Evolutionary conservation across 1,140 invertebrate species (phyloP), one percentile per base, ranked within the genome.

Genomic region (Tyrophagus putrescentiae): DNA sequence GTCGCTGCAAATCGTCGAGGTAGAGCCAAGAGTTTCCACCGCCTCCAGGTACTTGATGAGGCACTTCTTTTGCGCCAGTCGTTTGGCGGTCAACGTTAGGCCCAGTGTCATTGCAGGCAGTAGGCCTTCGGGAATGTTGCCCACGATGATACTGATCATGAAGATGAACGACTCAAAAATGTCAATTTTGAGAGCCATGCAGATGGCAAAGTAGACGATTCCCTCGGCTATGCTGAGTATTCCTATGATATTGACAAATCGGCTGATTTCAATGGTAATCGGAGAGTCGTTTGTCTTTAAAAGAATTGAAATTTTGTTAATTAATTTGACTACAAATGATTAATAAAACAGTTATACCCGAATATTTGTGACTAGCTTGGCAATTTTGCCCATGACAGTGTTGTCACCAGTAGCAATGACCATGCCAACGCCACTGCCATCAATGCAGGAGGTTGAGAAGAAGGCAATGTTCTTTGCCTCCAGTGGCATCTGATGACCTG

Each of bases 361-460:
- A 68, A 97, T 76, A 67, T 90, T 89, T 53, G 92, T 94, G 23
- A 92, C 90, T 62, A 97, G 75, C 70, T 92, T 92, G 68, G 93
- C 93, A 75, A 97, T 97, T 71, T 91, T 81, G 67, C 93, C 93
- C 90, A 97, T 96, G 11, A 93, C 90, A 64, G 94, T 98, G 69
- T 88, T 82, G 75, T 98, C 94, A 69, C 93, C 94, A 71, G 87
- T 94, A 72, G 83, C 85, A 67, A 98, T 90, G 58, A 98, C 93
- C 66, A 97, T 81, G 65, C 93, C 92, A 68, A 85, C 87, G 60
- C 84, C 86, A 25, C 56, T 57, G 4, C 73, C 76, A 69, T 81
- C 80, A 4, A 82, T 77, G 5, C 80, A 80, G 50, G 78, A 80
- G 13, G 82, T 84, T 1, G 81, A 81, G 65, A 83, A 84, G 65